These are phyloP conservation scores for Choristoneura fumiferana DNA, from an alignment of 1,140 invertebrate genomes.

Conservation along the genomic window DNA sequence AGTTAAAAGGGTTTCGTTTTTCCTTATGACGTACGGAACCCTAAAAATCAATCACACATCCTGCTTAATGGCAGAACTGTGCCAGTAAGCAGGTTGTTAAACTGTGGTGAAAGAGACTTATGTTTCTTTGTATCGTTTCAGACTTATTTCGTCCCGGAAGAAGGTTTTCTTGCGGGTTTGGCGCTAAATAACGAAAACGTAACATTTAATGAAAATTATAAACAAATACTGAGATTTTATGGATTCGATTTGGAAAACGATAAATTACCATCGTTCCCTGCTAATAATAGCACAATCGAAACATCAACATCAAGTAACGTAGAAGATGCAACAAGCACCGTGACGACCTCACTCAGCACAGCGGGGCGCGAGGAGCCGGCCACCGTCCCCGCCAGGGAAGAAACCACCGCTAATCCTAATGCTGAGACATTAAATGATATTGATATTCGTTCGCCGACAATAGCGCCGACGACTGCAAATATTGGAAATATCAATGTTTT, in stretches of 20 bases:
- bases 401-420: constrained; percentile 51
- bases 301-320: constrained; percentile 23
- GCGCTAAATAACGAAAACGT: constrained; percentile 88
- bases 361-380: constrained; percentile 32
- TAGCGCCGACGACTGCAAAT: constrained; percentile 27
- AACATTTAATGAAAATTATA: constrained; percentile 83
- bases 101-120: too few relatives aligned
- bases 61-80: too few relatives aligned
- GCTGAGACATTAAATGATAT: constrained; percentile 41
- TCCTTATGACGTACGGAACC: too few relatives aligned
- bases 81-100: too few relatives aligned
- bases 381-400: constrained; percentile 38
- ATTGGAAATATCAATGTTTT: constrained; percentile 29
- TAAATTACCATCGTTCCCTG: constrained; percentile 39
- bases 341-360: constrained; percentile 29
- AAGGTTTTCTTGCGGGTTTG: constrained; percentile 88
- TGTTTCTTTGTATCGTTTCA: constrained; percentile 65
- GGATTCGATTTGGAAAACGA: constrained; percentile 83
- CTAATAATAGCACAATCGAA: constrained; percentile 35
- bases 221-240: constrained; percentile 85
- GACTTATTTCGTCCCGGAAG: constrained; percentile 89
- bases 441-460: constrained; percentile 35
- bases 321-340: constrained; percentile 28
- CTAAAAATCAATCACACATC: too few relatives aligned
- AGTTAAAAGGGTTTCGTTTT: too few relatives aligned